Base-by-base conservation (phyloP, 2,888 invertebrate genomes). In the Agonopterix subpropinquella region DNA sequence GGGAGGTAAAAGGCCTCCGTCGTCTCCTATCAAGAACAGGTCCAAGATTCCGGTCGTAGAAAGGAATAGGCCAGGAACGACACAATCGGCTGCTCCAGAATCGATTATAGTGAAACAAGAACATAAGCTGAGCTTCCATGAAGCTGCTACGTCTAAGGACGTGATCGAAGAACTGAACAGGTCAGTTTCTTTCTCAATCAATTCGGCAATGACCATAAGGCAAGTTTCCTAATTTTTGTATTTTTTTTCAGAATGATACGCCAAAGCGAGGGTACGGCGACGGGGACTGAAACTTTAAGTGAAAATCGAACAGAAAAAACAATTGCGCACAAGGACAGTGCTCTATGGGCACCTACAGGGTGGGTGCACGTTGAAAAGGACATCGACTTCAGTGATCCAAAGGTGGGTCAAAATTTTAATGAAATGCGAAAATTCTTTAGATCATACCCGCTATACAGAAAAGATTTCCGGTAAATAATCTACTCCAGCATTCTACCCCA, bases 311-410 rank as follows among this genome's bases (percentile, higher is more conserved):
- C 51, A 2, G 73, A 69, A 13, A 68, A 63, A 47, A 49, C 63
- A 2, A 64, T 56, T 8, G 55, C 62, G 37, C 77, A 80, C n/a
- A 83, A 91, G 53, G 93, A 93, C 75, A 87, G 88, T 51, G 92
- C 92, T 36, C 89, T 92, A 56, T 91, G 92, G 83, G 91, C 91
- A 52, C 92, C 92, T 18, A 94, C 94, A 0, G 94, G 94, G 41
- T 95, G 94, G 94, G 92, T 94, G 53, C 94, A 94, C 68, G 93
- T 95, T 41, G 94, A 94, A 67, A 90, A 91, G 55, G 93, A 94
- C 65, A 92, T 94, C 54, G 94, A 94, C 80, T 91, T 94, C 65
- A 93, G 92, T 60, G 94, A 94, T 79, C 94, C 94, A 9, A 94
- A 94, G 91, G 94, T 94, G 77, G 44, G 11, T 8, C 13, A 8